Percentiles rank a stretch among this genome's conserved stretches.
These are phyloP conservation scores for Cyrtonyx montezumae DNA, from an alignment of 2,113 vertebrate species.

Conservation along the genomic window DNA sequence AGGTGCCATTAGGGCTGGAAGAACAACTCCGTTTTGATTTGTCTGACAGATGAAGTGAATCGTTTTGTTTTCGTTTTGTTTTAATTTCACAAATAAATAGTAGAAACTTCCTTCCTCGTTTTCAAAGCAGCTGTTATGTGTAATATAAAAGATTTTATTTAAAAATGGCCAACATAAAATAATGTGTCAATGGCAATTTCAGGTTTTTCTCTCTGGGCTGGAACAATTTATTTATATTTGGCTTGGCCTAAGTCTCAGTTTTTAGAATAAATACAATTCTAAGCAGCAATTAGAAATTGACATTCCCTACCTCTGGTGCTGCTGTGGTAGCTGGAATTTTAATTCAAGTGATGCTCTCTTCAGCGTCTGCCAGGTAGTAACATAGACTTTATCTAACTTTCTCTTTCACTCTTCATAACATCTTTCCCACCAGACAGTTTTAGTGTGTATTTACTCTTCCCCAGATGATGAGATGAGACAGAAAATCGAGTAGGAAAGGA, in stretches of 20 bases:
- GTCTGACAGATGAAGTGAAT: not conserved
- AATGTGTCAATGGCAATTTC: not conserved
- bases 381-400: conserved; percentile 5
- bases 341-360: not conserved
- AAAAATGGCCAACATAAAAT: not conserved
- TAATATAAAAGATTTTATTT: not conserved
- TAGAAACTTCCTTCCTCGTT: not conserved
- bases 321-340: not conserved
- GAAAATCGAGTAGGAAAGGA: conserved; percentile 39
- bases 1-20: not conserved
- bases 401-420: conserved; percentile 18
- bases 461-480: not conserved
- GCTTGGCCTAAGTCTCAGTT: not conserved
- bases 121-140: not conserved
- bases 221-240: not conserved
- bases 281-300: not conserved
- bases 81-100: not conserved
- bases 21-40: not conserved
- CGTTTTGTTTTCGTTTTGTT: not conserved
- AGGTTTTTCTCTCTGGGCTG: not conserved
- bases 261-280: not conserved
- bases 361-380: not conserved
- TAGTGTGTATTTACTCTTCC: conserved; percentile 7
- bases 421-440: not conserved
- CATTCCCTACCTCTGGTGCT: not conserved